Evolutionary conservation across 2,888 invertebrate genomes (phyloP), one percentile per base, ranked within the genome.

Genomic region (Brachycybe producta): DNA sequence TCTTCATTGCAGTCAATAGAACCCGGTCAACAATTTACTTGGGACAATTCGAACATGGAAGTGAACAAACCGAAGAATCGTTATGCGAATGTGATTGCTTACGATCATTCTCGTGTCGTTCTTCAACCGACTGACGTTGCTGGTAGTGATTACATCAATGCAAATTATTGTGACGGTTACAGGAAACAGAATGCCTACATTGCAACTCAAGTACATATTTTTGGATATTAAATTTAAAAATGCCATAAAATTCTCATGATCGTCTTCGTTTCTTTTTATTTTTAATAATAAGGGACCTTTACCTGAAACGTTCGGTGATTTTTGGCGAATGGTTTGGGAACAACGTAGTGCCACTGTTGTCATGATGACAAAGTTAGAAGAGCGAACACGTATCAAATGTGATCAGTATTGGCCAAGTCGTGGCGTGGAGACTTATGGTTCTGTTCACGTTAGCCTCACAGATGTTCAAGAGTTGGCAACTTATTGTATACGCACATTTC

Each of bases 301-400:
- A 17, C 94, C 91, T 61, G 95, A 98, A 65, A 98, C 98, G 0
- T 91, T 95, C 61, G 81, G 82, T 3, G 98, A 98, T 69, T 98
- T 98, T 70, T 98, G 98, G 98, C 75, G 97, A 55, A 97, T 97
- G 97, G 87, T 94, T 60, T 99, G 98, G 98, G 97, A 99, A 68
- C 77, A 95, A 54, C 78, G 87, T 58, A 84, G 87, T 3, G 79
- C 84, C 11, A 92, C 91, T 0, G 88, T 98, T 59, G 97, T 99
- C 1, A 98, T 99, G 98, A 92, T 99, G 91, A 99, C 98, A 1
- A 88, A 92, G 61, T 71, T 99, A 53, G 98, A 98, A 68, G 98
- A 99, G 65, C 75, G 97, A 48, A 90, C 92, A 1, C 75, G 97
- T 61, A 90, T 92, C 57, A 95, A 97, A 67, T 97, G 95, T 68